These are phyloP conservation scores for Siniperca obscura DNA, from an alignment of 2,797 vertebrate species.

Conservation along the genomic window DNA sequence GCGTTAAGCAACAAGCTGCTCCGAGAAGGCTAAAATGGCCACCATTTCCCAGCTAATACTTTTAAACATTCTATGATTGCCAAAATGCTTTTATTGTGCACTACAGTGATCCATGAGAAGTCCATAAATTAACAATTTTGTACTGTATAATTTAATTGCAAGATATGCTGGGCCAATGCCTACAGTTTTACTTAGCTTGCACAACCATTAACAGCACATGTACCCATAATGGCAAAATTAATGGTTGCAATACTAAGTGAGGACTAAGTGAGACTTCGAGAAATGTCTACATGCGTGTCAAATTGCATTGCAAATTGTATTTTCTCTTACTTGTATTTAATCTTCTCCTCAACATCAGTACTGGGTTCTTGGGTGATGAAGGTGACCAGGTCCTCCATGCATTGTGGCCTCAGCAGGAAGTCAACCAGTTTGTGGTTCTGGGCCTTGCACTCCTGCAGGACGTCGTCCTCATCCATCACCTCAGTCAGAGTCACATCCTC, in stretches of 20 bases:
- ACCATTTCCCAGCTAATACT: neutral
- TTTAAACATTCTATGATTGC: neutral
- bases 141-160: neutral
- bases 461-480: conserved; percentile 98
- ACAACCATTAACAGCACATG: neutral
- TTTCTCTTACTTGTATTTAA: conserved; percentile 95
- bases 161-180: neutral
- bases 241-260: neutral
- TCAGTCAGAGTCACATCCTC: conserved; percentile 98
- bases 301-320: neutral
- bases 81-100: neutral
- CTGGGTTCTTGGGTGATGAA: conserved; percentile 97
- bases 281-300: neutral
- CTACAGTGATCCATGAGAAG: neutral
- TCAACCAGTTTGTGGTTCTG: conserved; percentile 99
- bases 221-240: neutral
- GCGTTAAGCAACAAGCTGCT: no score
- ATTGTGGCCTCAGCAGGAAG: conserved; percentile 95
- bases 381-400: conserved; percentile 96
- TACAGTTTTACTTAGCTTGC: neutral
- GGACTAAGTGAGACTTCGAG: neutral
- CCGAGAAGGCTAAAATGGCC: neutral
- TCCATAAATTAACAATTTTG: neutral
- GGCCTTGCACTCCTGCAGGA: conserved; percentile 98
- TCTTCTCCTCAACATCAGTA: conserved; percentile 96